phyloP scores from a whole-genome alignment of 2,888 invertebrate genomes.

The Apomyelois bistriatella region DNA sequence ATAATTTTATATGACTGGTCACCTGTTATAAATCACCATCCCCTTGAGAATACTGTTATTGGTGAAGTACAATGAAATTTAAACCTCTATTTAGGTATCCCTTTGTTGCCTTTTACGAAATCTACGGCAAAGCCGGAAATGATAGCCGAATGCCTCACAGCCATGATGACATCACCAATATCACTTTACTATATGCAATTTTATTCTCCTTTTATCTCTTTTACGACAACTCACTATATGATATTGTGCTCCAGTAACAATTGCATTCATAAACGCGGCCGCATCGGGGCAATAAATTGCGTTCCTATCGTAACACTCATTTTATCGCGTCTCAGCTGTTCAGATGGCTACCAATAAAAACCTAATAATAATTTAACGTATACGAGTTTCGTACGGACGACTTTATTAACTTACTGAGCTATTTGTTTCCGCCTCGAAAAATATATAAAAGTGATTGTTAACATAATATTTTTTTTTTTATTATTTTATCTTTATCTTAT shows the following conservation, averaged over 20 bases:
- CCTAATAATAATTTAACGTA: slow-evolving; percentile 7
- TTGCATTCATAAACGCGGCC: slow-evolving; percentile 6
- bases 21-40: no score
- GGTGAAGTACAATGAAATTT: no score
- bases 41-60: no score
- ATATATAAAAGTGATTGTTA: background rate
- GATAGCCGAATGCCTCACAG: no score
- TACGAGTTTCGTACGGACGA: slow-evolving; percentile 3
- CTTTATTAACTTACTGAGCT: slow-evolving; percentile 8
- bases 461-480: no score
- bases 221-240: background rate
- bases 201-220: background rate
- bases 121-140: no score
- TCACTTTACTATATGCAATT: no score
- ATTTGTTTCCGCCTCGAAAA: background rate
- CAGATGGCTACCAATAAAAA: slow-evolving; percentile 2
- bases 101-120: no score
- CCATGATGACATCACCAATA: no score
- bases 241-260: background rate
- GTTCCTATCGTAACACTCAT: slow-evolving; percentile 5
- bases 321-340: slow-evolving; percentile 13
- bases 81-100: no score
- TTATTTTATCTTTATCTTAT: no score
- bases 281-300: slow-evolving; percentile 10
- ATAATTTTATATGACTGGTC: no score